These are phyloP conservation scores for Daubentonia madagascariensis DNA, from an alignment of 2,113 vertebrate genomes.

Conservation along the genomic window DNA sequence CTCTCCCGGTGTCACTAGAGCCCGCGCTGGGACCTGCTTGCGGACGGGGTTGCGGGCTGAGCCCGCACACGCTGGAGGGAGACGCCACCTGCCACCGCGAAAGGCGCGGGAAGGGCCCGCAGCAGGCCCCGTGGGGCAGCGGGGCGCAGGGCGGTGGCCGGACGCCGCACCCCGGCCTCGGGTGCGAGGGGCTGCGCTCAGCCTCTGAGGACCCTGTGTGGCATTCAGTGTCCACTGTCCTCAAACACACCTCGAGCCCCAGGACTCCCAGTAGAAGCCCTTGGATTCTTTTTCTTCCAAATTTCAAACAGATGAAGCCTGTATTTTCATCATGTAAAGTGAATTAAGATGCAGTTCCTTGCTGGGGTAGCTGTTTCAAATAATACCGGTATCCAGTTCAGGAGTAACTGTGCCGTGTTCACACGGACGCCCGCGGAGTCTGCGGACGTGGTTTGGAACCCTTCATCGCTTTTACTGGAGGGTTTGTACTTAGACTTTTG, in stretches of 20 bases:
- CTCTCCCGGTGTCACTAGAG: background rate
- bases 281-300: background rate
- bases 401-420: rapidly evolving
- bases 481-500: background rate
- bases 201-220: rapidly evolving
- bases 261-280: background rate
- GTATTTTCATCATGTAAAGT: background rate
- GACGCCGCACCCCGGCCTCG: too few relatives aligned
- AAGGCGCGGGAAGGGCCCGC: too few relatives aligned
- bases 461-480: rapidly evolving
- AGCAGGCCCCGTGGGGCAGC: too few relatives aligned
- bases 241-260: background rate
- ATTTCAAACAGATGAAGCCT: background rate
- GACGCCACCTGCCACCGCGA: too few relatives aligned
- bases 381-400: rapidly evolving
- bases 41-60: too few relatives aligned
- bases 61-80: too few relatives aligned
- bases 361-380: background rate
- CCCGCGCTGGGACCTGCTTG: background rate
- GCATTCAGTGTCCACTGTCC: rapidly evolving
- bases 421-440: rapidly evolving
- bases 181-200: rapidly evolving
- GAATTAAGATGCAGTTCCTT: background rate
- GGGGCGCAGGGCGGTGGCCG: too few relatives aligned
- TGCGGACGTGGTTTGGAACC: rapidly evolving